Evolutionary conservation across 2,888 invertebrate species (phyloP).

Genomic region (Trichopria drosophilae): DNA sequence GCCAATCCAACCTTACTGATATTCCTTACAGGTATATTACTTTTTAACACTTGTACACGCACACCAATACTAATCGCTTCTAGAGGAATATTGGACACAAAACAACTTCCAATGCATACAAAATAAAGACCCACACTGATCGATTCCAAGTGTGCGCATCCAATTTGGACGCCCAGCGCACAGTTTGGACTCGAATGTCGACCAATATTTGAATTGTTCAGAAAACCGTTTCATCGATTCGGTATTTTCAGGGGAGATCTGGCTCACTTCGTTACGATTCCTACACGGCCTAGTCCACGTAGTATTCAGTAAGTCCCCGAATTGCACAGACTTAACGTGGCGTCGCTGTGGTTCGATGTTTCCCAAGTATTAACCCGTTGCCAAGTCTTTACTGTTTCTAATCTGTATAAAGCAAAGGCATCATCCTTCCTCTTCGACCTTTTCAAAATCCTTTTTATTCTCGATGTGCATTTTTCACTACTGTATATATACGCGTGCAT

Average conservation of each 20-base stretch:
- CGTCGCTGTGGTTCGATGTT: constrained; percentile 32
- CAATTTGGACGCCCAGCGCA: too few species aligned
- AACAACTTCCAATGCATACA: too few species aligned
- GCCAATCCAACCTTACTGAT: constrained; percentile 87
- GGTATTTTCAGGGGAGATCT: constrained; percentile 64
- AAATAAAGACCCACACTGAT: too few species aligned
- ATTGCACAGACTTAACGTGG: constrained; percentile 34
- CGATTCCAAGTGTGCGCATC: too few species aligned
- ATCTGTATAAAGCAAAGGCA: constrained; percentile 13
- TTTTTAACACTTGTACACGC: too few species aligned
- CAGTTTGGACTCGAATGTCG: constrained; percentile 20
- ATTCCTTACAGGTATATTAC: constrained; percentile 75
- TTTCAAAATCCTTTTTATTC: constrained; percentile 8
- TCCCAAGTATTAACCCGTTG: constrained; percentile 5
- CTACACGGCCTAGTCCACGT: constrained; percentile 55
- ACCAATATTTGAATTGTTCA: constrained; percentile 30
- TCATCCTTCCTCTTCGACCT: constrained; percentile 3
- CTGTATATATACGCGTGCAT: not conserved
- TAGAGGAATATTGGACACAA: too few species aligned
- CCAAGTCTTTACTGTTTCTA: too few species aligned
- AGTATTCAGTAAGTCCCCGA: constrained; percentile 54
- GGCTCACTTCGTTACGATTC: constrained; percentile 54
- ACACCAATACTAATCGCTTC: too few species aligned
- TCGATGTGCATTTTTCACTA: constrained; percentile 8
- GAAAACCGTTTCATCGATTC: constrained; percentile 43